These are phyloP conservation scores for Torymus aiolomorphi DNA, from an alignment of 2,888 invertebrate species.

Conservation along the genomic window DNA sequence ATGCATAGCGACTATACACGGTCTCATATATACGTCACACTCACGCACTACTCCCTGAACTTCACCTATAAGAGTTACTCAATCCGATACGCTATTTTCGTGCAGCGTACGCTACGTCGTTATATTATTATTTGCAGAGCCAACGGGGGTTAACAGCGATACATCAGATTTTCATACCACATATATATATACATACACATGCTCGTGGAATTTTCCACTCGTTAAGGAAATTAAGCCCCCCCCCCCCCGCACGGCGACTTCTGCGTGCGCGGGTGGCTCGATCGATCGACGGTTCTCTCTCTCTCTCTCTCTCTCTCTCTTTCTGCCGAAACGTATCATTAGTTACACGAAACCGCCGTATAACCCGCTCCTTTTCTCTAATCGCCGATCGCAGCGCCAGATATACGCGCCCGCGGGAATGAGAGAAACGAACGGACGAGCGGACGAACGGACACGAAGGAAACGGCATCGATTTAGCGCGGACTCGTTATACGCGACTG, in stretches of 20 bases:
- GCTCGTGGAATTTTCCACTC: constrained; percentile 47
- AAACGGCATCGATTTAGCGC: constrained; percentile 49
- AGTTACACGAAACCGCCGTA: constrained; percentile 61
- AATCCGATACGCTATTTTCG: constrained; percentile 1
- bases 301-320: constrained; percentile 55
- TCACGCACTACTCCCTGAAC: too few relatives aligned
- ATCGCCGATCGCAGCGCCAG: constrained; percentile 61
- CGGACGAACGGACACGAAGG: too few relatives aligned
- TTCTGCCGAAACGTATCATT: constrained; percentile 62
- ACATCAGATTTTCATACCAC: constrained; percentile 40
- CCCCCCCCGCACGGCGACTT: constrained; percentile 41
- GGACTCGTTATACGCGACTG: constrained; percentile 24
- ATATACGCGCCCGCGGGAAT: constrained; percentile 53
- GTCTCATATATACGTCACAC: too few relatives aligned
- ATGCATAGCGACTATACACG: neutral
- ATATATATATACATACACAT: too few relatives aligned
- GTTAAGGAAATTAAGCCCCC: constrained; percentile 53
- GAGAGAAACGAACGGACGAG: constrained; percentile 21
- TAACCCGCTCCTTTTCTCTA: constrained; percentile 58
- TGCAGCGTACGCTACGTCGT: neutral
- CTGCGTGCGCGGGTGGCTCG: constrained; percentile 38
- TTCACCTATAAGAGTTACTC: neutral
- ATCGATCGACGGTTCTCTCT: neutral
- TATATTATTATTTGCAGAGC: constrained; percentile 27
- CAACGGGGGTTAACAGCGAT: constrained; percentile 29